phyloP scores from a whole-genome alignment of 2,888 invertebrate genomes.

The Trissolcus japonicus region DNA sequence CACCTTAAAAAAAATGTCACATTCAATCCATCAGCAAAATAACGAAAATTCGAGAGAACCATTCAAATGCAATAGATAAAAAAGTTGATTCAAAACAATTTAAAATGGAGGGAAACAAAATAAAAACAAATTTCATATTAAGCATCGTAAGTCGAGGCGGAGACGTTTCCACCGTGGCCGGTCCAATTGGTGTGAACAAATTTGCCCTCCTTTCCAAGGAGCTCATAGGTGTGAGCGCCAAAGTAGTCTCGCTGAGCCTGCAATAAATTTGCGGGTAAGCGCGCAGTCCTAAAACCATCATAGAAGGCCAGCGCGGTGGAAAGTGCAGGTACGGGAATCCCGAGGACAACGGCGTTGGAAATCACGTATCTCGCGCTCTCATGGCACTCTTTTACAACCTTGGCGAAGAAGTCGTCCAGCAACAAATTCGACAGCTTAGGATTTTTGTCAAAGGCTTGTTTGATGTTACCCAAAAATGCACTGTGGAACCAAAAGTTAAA shows the following conservation, averaged over 20 bases:
- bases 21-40: no score
- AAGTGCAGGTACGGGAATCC: constrained; percentile 96
- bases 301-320: constrained; percentile 97
- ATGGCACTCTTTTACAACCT: constrained; percentile 89
- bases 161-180: constrained; percentile 96
- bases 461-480: constrained; percentile 92
- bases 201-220: constrained; percentile 88
- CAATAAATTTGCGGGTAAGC: constrained; percentile 95
- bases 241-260: constrained; percentile 99
- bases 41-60: no score
- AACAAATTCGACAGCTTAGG: constrained; percentile 90
- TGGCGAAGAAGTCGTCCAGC: constrained; percentile 94
- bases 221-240: constrained; percentile 98
- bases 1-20: no score
- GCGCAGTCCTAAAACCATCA: constrained; percentile 93
- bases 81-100: no score
- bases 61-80: no score
- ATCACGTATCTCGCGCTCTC: constrained; percentile 91
- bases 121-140: constrained; percentile 69
- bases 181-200: constrained; percentile 99
- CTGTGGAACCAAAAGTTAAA: constrained; percentile 74
- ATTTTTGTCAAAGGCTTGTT: constrained; percentile 94
- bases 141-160: constrained; percentile 93
- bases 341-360: constrained; percentile 82
- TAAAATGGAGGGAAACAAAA: no score